Conservation (phyloP, 1,140 invertebrate genomes). For the Patella vulgata region DNA sequence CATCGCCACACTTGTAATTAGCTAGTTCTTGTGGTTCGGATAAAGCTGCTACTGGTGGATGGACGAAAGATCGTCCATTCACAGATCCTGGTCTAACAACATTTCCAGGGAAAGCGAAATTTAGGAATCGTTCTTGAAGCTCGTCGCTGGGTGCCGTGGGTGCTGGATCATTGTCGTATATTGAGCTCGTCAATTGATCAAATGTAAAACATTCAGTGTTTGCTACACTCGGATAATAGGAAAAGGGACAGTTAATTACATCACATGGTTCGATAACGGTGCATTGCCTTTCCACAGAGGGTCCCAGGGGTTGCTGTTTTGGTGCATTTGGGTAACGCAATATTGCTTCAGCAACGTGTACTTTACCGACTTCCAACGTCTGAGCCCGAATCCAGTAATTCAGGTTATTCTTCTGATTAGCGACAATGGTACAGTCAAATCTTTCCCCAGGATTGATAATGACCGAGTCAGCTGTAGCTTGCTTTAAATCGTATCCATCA, state of each 20-base stretch:
- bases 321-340: slow-evolving; percentile 79
- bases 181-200: slow-evolving; percentile 34
- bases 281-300: slow-evolving; percentile 61
- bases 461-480: slow-evolving; percentile 70
- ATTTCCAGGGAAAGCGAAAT: slow-evolving; percentile 56
- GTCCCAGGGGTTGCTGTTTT: slow-evolving; percentile 67
- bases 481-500: slow-evolving; percentile 80
- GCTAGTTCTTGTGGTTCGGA: slow-evolving; percentile 43
- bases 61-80: slow-evolving; percentile 43
- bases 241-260: slow-evolving; percentile 54
- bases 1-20: slow-evolving; percentile 23
- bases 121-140: slow-evolving; percentile 49
- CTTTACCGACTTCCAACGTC: slow-evolving; percentile 33
- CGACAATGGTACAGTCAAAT: slow-evolving; percentile 84
- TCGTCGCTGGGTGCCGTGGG: slow-evolving; percentile 1
- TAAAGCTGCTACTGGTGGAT: slow-evolving; percentile 42
- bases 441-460: slow-evolving; percentile 75
- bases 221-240: slow-evolving; percentile 37
- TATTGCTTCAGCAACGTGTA: slow-evolving; percentile 70
- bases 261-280: slow-evolving; percentile 25
- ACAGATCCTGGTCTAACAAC: slow-evolving; percentile 42
- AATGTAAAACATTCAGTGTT: slow-evolving; percentile 37
- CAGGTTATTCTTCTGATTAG: slow-evolving; percentile 75
- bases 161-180: too few relatives aligned
- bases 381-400: slow-evolving; percentile 85